Percentiles rank a stretch among this genome's conserved stretches.
phyloP scores from a whole-genome alignment of 2,797 vertebrate genomes.

The Chelidonichthys spinosus region DNA sequence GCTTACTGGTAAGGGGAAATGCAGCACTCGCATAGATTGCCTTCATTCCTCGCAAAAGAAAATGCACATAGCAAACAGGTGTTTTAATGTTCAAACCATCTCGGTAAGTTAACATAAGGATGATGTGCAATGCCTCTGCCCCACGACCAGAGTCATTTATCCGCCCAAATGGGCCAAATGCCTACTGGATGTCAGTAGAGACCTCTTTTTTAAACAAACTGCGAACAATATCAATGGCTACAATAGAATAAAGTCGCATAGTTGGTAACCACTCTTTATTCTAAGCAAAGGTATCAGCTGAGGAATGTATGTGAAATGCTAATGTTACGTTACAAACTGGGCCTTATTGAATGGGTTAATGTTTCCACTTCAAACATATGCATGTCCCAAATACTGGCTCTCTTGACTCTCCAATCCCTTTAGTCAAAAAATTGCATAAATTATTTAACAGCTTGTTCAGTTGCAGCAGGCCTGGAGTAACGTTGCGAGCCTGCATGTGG shows the following conservation, averaged over 20 bases:
- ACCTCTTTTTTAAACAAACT: neutral
- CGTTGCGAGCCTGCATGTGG: conserved; percentile 56
- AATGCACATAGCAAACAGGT: conserved; percentile 22
- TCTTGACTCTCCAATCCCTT: neutral
- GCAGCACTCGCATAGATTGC: neutral
- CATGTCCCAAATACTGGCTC: neutral
- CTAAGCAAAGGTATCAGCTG: neutral
- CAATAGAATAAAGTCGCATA: neutral
- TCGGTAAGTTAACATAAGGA: conserved; percentile 5
- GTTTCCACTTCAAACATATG: neutral
- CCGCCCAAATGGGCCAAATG: conserved; percentile 26
- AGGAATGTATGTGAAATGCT: conserved; percentile 50
- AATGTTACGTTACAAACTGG: neutral
- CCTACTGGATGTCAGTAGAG: neutral
- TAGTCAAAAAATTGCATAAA: neutral
- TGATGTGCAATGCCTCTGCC: conserved; percentile 15
- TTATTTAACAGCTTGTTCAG: conserved; percentile 5
- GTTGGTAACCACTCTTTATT: neutral
- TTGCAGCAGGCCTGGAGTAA: conserved; percentile 48
- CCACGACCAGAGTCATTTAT: conserved; percentile 16
- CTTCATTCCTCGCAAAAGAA: neutral
- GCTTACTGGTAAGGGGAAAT: conserved; percentile 13
- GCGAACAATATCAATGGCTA: neutral
- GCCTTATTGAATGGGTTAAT: neutral
- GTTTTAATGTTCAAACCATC: conserved; percentile 4